A percentile compares a stretch with the other conserved stretches of the same genome.
Evolutionary conservation across 2,797 vertebrate genomes (phyloP).

Genomic region (Micrastur ruficollis): DNA sequence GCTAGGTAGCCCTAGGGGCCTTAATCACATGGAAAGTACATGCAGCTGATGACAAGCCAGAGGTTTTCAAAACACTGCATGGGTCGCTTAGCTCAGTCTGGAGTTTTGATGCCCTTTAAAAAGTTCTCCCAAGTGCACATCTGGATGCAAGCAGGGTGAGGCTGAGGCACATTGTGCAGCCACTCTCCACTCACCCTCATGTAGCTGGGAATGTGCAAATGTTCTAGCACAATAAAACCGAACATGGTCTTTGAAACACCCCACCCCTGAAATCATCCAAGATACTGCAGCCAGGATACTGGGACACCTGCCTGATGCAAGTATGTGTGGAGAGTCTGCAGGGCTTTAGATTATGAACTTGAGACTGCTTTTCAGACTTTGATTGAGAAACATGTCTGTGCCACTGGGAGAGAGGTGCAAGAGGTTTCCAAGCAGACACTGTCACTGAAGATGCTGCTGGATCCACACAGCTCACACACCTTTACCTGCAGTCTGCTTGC

Average conservation of each 20-base stretch:
- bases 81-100: background rate
- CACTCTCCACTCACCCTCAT: background rate
- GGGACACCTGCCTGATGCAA: background rate
- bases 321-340: background rate
- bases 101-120: background rate
- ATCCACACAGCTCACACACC: background rate
- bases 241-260: background rate
- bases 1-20: background rate
- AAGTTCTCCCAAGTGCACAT: background rate
- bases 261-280: background rate
- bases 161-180: background rate
- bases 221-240: background rate
- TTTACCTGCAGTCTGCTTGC: background rate
- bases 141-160: background rate
- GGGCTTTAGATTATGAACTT: background rate
- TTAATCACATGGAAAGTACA: background rate
- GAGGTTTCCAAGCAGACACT: background rate
- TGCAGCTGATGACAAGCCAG: background rate
- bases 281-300: background rate
- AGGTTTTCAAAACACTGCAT: background rate
- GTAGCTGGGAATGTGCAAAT: background rate
- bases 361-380: background rate
- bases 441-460: background rate
- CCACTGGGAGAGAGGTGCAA: background rate
- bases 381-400: background rate